Percentiles rank a stretch among this genome's conserved stretches.
phyloP scores from a whole-genome alignment of 2,113 vertebrate species.

The Anhinga anhinga region DNA sequence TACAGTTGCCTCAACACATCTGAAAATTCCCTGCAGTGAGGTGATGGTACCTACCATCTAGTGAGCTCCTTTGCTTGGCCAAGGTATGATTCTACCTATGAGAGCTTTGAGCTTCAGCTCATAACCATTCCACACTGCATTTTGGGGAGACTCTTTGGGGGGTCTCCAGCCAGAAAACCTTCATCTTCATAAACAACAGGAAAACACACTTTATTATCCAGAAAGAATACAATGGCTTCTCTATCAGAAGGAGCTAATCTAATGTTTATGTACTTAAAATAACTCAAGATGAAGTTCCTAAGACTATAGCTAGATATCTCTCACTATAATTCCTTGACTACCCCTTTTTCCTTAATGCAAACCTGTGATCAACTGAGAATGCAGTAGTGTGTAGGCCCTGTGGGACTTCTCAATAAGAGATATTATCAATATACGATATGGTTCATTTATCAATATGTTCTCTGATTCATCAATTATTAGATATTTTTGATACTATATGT shows the following conservation, averaged over 20 bases:
- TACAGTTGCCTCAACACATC: neutral
- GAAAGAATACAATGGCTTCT: neutral
- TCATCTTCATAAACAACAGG: neutral
- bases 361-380: neutral
- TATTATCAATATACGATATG: neutral
- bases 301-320: neutral
- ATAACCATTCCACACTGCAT: neutral
- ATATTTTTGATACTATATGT: neutral
- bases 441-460: neutral
- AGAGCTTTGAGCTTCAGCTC: neutral
- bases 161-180: neutral
- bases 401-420: neutral
- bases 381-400: neutral
- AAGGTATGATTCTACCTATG: neutral
- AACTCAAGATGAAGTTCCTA: neutral
- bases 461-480: neutral
- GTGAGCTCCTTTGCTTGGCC: neutral
- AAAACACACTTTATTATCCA: neutral
- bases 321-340: neutral
- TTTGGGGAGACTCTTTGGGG: neutral
- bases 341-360: neutral
- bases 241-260: neutral
- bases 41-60: neutral
- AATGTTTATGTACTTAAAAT: neutral
- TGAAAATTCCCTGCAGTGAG: neutral